Evolutionary conservation across 2,797 vertebrate species (phyloP), one percentile per base, ranked within the genome.

Genomic region (Streptopelia turtur): DNA sequence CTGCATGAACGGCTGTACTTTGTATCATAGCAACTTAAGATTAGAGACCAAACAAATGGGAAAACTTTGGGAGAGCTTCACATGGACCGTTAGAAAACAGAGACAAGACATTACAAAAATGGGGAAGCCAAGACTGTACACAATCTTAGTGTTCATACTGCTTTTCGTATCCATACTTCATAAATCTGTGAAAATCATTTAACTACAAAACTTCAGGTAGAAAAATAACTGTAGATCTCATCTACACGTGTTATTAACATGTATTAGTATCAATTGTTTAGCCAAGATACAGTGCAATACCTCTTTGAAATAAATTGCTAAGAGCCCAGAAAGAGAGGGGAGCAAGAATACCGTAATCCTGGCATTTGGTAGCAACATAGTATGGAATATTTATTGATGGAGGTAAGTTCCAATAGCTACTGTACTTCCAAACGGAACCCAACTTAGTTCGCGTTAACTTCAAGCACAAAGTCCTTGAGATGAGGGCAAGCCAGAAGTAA

Each of bases 141-240:
- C 57, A 41, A 41, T 59, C 81, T 69, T 90, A 80, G 78, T 88
- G 79, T 94, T 95, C 88, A 47, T 35, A 93, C 88, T 70, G 74
- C 45, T 89, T 94, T 81, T 83, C 5, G 5, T 53, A 70, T 66
- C 93, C 9, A 8, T 66, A 93, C 12, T 83, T 91, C 68, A 24
- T 87, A 88, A 31, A 74, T 77, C 89, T 92, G 87, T 84, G 85
- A 94, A 97, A 97, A 86, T 87, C 31, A 55, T 68, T 77, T 47
- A 85, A 68, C 90, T 93, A 94, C 83, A 94, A 93, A 96, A 94
- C 89, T 87, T 89, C 12, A 78, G 71, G 79, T 95, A 95, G 90
- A 97, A 96, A 96, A 96, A 96, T 96, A 96, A 93, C 90, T 7
- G 17, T 89, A 93, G 88, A 82, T 83, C 90, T 93, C 45, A 49